A percentile compares a stretch with the other conserved stretches of the same genome.
Conservation (phyloP, 2,797 vertebrate species). For the Arrhamphus sclerolepis region DNA sequence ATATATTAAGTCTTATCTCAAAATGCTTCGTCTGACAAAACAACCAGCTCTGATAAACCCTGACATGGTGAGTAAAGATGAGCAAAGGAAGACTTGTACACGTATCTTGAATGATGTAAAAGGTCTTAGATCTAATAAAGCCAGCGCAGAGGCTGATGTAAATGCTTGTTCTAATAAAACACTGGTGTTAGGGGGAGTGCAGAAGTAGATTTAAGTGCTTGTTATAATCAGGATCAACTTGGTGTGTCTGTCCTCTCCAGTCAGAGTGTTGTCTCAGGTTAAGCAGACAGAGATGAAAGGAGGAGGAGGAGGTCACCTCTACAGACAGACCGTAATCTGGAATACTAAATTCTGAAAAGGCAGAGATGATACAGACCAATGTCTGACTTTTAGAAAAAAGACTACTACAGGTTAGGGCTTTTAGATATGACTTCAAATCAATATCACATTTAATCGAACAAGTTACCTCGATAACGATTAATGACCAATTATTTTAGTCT, state of each 20-base stretch:
- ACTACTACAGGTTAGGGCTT: too few relatives aligned
- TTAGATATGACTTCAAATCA: too few relatives aligned
- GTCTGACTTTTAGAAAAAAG: slow-evolving; percentile 3
- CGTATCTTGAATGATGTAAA: slow-evolving; percentile 72
- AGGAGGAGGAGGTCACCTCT: slow-evolving; percentile 72
- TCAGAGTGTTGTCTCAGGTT: slow-evolving; percentile 67
- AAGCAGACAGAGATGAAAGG: slow-evolving; percentile 69
- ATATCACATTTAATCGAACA: too few relatives aligned
- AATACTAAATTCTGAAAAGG: slow-evolving; percentile 46
- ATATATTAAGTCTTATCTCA: not conserved
- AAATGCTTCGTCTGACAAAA: slow-evolving; percentile 25
- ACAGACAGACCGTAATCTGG: slow-evolving; percentile 53
- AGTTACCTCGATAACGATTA: too few relatives aligned
- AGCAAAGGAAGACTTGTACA: slow-evolving; percentile 35
- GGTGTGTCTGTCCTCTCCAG: slow-evolving; percentile 59
- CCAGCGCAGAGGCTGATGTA: slow-evolving; percentile 70
- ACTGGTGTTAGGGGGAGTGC: slow-evolving; percentile 59
- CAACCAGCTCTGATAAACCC: slow-evolving; percentile 37
- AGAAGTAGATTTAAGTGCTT: slow-evolving; percentile 74
- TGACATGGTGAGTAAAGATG: slow-evolving; percentile 45
- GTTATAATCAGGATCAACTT: slow-evolving; percentile 77
- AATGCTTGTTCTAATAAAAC: slow-evolving; percentile 79
- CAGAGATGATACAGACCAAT: slow-evolving; percentile 12
- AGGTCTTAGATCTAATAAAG: slow-evolving; percentile 75
- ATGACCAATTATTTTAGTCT: too few relatives aligned